Conservation (phyloP, 2,888 invertebrate species). For the Hemithea aestivaria region DNA sequence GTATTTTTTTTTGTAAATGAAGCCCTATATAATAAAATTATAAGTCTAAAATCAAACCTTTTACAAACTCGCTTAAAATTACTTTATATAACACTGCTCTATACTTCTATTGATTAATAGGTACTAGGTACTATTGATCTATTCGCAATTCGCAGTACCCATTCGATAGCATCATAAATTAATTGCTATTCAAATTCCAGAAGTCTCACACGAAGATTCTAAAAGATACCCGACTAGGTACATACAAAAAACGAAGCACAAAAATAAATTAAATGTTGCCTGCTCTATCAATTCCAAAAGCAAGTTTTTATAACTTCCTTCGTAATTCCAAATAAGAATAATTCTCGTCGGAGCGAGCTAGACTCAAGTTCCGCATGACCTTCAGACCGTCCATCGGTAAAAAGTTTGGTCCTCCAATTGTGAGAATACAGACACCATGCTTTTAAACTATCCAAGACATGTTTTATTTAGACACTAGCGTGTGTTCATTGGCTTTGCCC, state of each 20-base stretch:
- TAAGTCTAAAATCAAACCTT: too few species aligned
- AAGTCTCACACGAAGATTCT: conserved; percentile 3
- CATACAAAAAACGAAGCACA: conserved; percentile 20
- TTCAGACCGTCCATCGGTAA: conserved; percentile 59
- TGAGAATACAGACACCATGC: conserved; percentile 13
- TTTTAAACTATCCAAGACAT: too few species aligned
- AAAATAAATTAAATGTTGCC: conserved; percentile 35
- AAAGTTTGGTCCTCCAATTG: conserved; percentile 38
- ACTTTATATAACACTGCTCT: too few species aligned
- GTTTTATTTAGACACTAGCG: too few species aligned
- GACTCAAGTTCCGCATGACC: conserved; percentile 64
- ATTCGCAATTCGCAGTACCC: too few species aligned
- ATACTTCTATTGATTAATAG: too few species aligned
- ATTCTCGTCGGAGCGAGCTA: conserved; percentile 41
- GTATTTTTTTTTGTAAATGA: too few species aligned
- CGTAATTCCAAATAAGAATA: conserved; percentile 47
- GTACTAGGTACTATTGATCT: too few species aligned
- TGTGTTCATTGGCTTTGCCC: too few species aligned
- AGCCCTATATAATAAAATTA: too few species aligned
- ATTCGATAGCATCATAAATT: too few species aligned
- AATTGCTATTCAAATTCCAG: neutral
- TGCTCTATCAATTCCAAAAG: conserved; percentile 40
- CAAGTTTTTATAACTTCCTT: conserved; percentile 57
- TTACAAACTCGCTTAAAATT: too few species aligned
- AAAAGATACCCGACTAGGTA: conserved; percentile 2